These are phyloP conservation scores for Drosophila anomelani DNA, from an alignment of 2,888 invertebrate genomes.

Conservation along the genomic window DNA sequence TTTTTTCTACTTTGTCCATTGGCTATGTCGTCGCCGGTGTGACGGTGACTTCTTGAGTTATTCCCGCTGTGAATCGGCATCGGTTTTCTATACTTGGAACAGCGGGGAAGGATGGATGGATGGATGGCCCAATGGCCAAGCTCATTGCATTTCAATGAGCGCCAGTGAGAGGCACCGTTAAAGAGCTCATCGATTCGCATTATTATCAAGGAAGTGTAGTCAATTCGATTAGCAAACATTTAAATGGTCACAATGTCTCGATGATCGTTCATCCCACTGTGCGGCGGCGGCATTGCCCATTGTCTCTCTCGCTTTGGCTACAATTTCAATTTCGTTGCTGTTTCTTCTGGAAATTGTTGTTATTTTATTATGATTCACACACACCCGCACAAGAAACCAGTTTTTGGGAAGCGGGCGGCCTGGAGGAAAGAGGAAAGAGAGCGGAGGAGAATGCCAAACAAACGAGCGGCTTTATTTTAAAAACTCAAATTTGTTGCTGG, in stretches of 20 bases:
- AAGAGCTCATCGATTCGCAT: constrained; percentile 21
- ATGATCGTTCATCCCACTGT: constrained; percentile 14
- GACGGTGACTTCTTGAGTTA: constrained; percentile 26
- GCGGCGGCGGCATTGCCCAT: constrained; percentile 17
- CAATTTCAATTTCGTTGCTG: constrained; percentile 74
- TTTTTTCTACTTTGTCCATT: not conserved
- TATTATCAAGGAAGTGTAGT: constrained; percentile 22
- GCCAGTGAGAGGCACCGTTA: constrained; percentile 19
- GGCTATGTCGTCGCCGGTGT: not conserved
- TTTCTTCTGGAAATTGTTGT: constrained; percentile 21
- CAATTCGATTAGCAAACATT: constrained; percentile 32
- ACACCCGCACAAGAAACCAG: constrained; percentile 76
- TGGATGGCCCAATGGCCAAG: constrained; percentile 10
- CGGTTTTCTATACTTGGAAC: constrained; percentile 42
- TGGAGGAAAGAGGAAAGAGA: constrained; percentile 5
- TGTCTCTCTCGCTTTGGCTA: constrained; percentile 52
- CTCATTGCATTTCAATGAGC: constrained; percentile 43
- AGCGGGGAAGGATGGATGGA: not conserved
- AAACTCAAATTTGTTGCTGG: constrained; percentile 59
- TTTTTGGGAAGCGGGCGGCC: constrained; percentile 44
- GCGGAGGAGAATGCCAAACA: constrained; percentile 51
- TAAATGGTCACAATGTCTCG: constrained; percentile 3
- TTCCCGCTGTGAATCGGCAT: constrained; percentile 31
- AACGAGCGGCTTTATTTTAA: constrained; percentile 59
- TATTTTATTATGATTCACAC: constrained; percentile 73